Base-by-base conservation (phyloP, 1,140 invertebrate genomes). In the Dendroctonus ponderosae region DNA sequence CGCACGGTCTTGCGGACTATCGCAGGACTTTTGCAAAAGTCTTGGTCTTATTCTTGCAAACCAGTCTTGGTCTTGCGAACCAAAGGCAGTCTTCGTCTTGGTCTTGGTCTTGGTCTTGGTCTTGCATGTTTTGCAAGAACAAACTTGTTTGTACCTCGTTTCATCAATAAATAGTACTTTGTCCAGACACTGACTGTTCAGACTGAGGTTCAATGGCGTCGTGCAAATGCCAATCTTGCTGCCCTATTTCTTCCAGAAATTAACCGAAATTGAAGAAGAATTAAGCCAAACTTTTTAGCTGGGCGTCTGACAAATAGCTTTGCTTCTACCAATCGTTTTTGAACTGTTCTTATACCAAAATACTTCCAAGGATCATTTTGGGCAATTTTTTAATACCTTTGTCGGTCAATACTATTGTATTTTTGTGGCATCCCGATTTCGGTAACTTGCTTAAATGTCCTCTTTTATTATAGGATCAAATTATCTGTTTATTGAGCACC, bases 111-210 rank as follows among this genome's bases (percentile, higher is more conserved):
- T n/a, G n/a, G n/a, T n/a, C n/a, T n/a, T n/a, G n/a, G n/a, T n/a
- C n/a, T n/a, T n/a, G n/a, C n/a, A n/a, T n/a, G n/a, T n/a, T n/a
- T n/a, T n/a, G n/a, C n/a, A n/a, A n/a, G 48, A 62, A 53, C 53
- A 53, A 53, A 40, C 53, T 41, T 41, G 39, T 11, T 37, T 52
- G 26, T 52, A 52, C 9, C 50, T 12, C 11, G 50, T 52, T 14
- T 62, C 9, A 49, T 62, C n/a, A n/a, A 49, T 62, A 41, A 62
- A 62, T 9, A 62, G 48, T 0, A 62, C 51, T 43, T 51, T 62
- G 40, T 40, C 60, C 50, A 62, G 14, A 40, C 58, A 26, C 14
- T 38, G 14, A n/a, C 44, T 48, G 39, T 52, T 49, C 61, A 53
- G 41, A n/a, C n/a, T n/a, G n/a, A n/a, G n/a, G 39, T 62, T 14